Percentiles rank a stretch among this genome's conserved stretches.
Evolutionary conservation across 2,797 vertebrate species (phyloP).

Genomic region (Gallirallus australis): DNA sequence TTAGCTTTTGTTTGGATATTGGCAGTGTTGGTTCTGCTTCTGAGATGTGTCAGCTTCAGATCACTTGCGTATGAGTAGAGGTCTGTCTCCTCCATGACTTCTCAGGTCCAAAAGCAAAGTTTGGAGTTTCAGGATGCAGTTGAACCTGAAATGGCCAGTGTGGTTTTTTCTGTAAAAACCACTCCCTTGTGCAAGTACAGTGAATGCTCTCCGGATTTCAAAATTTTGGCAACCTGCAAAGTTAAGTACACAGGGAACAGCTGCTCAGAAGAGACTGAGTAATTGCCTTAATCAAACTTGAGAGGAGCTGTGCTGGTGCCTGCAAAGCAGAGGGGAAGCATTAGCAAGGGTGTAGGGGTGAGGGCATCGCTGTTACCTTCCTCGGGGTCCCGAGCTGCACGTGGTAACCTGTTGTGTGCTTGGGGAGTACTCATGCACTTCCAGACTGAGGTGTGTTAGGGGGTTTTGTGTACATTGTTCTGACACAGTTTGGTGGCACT

Average conservation of each 20-base stretch:
- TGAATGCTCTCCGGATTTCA: background rate
- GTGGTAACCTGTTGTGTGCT: fast-evolving
- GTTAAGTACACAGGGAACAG: background rate
- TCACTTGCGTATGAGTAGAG: background rate
- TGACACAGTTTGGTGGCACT: background rate
- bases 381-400: background rate
- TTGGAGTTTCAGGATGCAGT: background rate
- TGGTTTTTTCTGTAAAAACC: background rate
- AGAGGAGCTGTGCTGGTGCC: background rate
- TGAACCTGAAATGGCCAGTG: background rate
- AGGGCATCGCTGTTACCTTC: background rate
- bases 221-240: background rate
- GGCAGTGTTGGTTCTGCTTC: background rate
- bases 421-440: fast-evolving
- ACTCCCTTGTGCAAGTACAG: background rate
- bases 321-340: background rate
- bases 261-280: background rate
- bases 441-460: background rate
- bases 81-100: background rate
- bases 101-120: background rate
- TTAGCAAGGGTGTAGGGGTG: background rate
- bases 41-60: background rate
- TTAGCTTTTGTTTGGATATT: background rate
- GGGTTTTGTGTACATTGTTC: background rate
- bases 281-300: background rate